Conservation (phyloP, 2,888 invertebrate species). For the Microctonus brassicae region DNA sequence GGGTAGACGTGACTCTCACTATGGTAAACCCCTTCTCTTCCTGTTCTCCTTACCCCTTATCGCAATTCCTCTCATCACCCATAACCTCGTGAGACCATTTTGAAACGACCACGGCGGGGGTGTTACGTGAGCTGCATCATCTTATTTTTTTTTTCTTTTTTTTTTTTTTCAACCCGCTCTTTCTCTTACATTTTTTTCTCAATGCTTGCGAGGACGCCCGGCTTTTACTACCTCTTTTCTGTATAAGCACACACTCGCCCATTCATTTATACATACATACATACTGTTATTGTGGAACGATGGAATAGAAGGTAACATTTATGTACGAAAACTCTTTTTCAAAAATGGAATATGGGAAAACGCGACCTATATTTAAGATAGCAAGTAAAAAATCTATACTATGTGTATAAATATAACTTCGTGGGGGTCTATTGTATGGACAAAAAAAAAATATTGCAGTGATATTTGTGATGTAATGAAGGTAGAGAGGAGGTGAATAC, state of each 20-base stretch:
- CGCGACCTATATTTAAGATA: background rate
- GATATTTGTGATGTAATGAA: too few species aligned
- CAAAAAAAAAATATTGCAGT: too few species aligned
- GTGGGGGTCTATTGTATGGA: too few species aligned
- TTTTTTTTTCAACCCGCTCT: too few species aligned
- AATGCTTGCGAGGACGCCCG: background rate
- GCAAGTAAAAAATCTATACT: background rate
- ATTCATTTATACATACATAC: slow-evolving; percentile 3
- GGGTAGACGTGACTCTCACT: slow-evolving; percentile 32
- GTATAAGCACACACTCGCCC: slow-evolving; percentile 8
- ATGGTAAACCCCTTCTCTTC: slow-evolving; percentile 1
- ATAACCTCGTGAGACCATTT: slow-evolving; percentile 32
- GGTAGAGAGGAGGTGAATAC: too few species aligned
- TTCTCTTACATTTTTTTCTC: background rate
- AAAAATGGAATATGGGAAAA: background rate
- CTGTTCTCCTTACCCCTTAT: background rate
- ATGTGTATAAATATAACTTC: too few species aligned
- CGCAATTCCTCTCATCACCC: background rate
- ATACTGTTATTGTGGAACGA: background rate
- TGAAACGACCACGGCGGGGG: slow-evolving; percentile 24
- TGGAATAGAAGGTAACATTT: slow-evolving; percentile 12
- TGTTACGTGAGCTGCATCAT: slow-evolving; percentile 43
- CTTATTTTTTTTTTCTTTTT: slow-evolving; percentile 1
- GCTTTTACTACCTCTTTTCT: slow-evolving; percentile 24
- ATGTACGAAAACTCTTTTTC: background rate